A percentile compares a stretch with the other conserved stretches of the same genome.
These are phyloP conservation scores for Cyanoliseus patagonus DNA, from an alignment of 2,113 vertebrate species.

Conservation along the genomic window DNA sequence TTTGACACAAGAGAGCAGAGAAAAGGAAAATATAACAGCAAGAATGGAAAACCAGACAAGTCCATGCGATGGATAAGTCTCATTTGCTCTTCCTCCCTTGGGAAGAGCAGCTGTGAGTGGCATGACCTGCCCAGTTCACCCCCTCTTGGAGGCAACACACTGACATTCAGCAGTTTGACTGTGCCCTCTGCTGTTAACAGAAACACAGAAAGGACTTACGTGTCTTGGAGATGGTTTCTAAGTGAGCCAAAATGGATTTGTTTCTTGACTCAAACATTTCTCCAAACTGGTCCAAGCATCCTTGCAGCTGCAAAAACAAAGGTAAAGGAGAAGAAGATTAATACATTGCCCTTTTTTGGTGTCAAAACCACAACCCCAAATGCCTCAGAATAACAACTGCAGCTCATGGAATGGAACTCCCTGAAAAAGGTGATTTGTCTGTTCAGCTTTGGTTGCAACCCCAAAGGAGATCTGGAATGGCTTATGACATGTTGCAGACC, in stretches of 20 bases:
- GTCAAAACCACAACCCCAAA: not conserved
- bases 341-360: not conserved
- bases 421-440: slow-evolving; percentile 8
- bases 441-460: not conserved
- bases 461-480: not conserved
- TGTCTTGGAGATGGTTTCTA: slow-evolving; percentile 78
- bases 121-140: not conserved
- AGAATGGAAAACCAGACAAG: not conserved
- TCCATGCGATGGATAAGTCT: not conserved
- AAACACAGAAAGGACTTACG: slow-evolving; percentile 74
- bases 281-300: slow-evolving; percentile 76
- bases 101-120: not conserved
- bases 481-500: not conserved
- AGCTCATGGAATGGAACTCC: not conserved
- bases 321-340: not conserved
- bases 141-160: not conserved
- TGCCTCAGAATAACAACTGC: not conserved
- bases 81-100: not conserved
- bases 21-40: not conserved
- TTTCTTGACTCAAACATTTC: slow-evolving; percentile 75
- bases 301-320: slow-evolving; percentile 79
- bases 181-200: slow-evolving; percentile 64
- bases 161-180: slow-evolving; percentile 23
- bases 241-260: slow-evolving; percentile 74
- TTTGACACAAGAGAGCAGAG: not conserved